phyloP scores from a whole-genome alignment of 2,113 vertebrate genomes.

The Forbesichthys agassizii region DNA sequence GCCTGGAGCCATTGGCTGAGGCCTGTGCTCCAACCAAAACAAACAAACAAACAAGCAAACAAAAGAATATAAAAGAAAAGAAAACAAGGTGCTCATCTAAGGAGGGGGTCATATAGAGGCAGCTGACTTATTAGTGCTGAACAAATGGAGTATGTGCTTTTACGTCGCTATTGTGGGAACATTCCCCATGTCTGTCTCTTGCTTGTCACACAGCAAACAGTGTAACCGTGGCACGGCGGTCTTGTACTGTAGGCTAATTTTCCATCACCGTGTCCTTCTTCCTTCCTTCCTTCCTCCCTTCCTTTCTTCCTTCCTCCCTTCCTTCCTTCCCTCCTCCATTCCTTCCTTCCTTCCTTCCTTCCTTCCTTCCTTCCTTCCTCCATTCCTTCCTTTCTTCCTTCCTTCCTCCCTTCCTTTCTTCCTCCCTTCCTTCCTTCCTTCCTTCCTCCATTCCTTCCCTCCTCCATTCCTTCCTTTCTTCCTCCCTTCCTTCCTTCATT shows the following conservation, averaged over 20 bases:
- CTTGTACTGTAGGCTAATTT: too few species aligned
- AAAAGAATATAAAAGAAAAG: not conserved
- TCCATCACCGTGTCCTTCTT: too few species aligned
- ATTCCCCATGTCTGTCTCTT: too few species aligned
- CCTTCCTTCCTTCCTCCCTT: slow-evolving; percentile 1
- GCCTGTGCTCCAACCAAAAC: slow-evolving; percentile 58
- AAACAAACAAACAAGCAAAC: not conserved
- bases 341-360: not conserved
- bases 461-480: slow-evolving; percentile 34
- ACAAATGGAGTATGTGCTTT: too few species aligned
- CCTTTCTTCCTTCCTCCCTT: not conserved
- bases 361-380: too few species aligned
- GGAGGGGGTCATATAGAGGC: not conserved
- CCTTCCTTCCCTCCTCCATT: not conserved
- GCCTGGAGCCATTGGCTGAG: slow-evolving; percentile 52
- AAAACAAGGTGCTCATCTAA: not conserved
- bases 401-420: not conserved
- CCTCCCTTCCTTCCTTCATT: slow-evolving; percentile 20
- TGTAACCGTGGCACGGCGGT: too few species aligned
- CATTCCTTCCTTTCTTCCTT: slow-evolving; percentile 6
- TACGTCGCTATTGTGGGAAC: too few species aligned
- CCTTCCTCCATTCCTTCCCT: not conserved
- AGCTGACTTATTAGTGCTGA: too few species aligned
- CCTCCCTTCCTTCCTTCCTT: not conserved
- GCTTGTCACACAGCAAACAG: too few species aligned